These are phyloP conservation scores for Ia io DNA, from an alignment of 2,113 vertebrate genomes.

Conservation along the genomic window DNA sequence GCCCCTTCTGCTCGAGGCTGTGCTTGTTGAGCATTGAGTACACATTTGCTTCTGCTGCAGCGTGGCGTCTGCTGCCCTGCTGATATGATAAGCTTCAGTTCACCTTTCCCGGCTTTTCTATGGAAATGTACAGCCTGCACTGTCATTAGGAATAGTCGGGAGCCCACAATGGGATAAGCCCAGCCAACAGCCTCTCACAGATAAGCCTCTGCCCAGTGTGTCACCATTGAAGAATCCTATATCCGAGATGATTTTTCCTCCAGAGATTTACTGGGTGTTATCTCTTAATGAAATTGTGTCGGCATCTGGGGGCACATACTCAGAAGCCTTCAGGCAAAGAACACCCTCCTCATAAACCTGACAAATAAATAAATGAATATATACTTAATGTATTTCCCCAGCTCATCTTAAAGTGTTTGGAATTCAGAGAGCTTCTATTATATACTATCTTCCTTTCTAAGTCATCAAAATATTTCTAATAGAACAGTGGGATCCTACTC, in stretches of 20 bases:
- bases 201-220: background rate
- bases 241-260: background rate
- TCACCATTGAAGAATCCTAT: background rate
- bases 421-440: background rate
- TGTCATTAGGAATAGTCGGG: background rate
- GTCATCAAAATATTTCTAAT: background rate
- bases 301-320: background rate
- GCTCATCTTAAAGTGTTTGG: background rate
- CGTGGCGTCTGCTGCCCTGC: background rate
- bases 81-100: background rate
- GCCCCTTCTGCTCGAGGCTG: background rate
- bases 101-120: background rate
- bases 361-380: background rate
- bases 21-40: background rate
- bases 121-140: background rate
- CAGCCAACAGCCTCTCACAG: background rate
- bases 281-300: slow-evolving; percentile 12
- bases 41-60: background rate
- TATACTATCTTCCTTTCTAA: background rate
- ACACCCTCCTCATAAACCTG: background rate
- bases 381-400: background rate
- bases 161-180: background rate
- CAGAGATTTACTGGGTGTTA: background rate
- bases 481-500: background rate
- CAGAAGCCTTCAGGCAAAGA: slow-evolving; percentile 19